Evolutionary conservation across 1,140 invertebrate genomes (phyloP), one percentile per base, ranked within the genome.

Genomic region (Cyclina sinensis): DNA sequence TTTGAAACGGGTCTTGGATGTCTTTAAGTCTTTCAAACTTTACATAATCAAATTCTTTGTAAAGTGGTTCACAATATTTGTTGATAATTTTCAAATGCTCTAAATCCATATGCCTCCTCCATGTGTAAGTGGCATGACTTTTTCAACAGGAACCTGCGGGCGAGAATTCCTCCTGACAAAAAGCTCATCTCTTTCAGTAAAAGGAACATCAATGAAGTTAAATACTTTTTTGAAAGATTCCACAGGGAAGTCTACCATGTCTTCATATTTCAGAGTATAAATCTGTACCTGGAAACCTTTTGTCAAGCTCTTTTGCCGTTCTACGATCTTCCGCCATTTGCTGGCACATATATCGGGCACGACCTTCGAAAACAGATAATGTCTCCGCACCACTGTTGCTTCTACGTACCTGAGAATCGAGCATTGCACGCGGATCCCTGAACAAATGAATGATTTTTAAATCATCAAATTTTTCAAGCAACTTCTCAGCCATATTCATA

Each of bases 401-500:
- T 30, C 68, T 82, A 0, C 80, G 32, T 4, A 32, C 57, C 51
- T 82, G 80, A 14, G 80, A 82, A 46, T 82, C 80, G 0, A 82
- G 16, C 80, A 82, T 82, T n/a, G 80, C 80, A 0, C 80, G 51
- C 9, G 80, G 80, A 68, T 82, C 80, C 16, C 80, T 7, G 4
- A 82, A 21, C 14, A 82, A 43, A 68, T 82, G 80, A 37, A 82
- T 59, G 14, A 82, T 37, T 30, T 82, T 82, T 27, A 82, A 32
- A 27, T 82, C 37, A 14, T 9, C 4, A 12, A 43, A 65, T 43
- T 18, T 27, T 24, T 62, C 5, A 1, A 82, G 35, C 54, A 82
- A 59, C 1, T 24, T 21, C 30, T 82, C 21, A 1, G 24, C 59
- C 37, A 68, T 68, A 1, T 68, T 37, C 80, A 82, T 62, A 3